These are phyloP conservation scores for Sebastes kiyomatsui DNA, from an alignment of 2,797 vertebrate species.

Conservation along the genomic window DNA sequence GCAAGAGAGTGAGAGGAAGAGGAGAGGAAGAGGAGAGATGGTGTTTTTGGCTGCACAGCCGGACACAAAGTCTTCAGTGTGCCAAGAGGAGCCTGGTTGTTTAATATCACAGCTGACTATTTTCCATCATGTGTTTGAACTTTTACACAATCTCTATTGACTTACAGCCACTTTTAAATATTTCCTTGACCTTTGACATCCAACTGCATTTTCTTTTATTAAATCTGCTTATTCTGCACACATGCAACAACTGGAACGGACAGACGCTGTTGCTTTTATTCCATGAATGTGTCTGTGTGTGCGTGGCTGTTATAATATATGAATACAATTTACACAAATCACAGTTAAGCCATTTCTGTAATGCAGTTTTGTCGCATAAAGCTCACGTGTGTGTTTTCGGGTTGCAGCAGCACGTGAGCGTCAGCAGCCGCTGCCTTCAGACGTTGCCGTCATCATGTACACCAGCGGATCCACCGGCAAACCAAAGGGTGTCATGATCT, in stretches of 20 bases:
- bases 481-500: slow-evolving; percentile 96
- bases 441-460: slow-evolving; percentile 97
- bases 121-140: slow-evolving; percentile 29
- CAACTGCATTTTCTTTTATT: background rate
- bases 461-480: slow-evolving; percentile 94
- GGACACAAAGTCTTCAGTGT: background rate
- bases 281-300: background rate
- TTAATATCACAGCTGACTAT: slow-evolving; percentile 42
- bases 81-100: slow-evolving; percentile 27
- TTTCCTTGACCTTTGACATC: background rate
- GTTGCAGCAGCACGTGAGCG: slow-evolving; percentile 46
- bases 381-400: background rate
- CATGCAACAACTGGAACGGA: background rate
- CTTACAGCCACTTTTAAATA: background rate
- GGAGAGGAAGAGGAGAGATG: background rate
- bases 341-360: background rate
- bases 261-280: background rate
- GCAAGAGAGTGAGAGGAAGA: background rate
- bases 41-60: background rate
- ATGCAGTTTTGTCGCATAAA: background rate
- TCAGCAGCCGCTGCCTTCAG: slow-evolving; percentile 81
- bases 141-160: background rate
- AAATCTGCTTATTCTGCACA: background rate
- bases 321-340: background rate
- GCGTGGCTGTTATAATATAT: background rate